Percentiles rank a stretch among this genome's conserved stretches.
Conservation (phyloP, 2,113 vertebrate genomes). For the Paradoxurus hermaphroditus region DNA sequence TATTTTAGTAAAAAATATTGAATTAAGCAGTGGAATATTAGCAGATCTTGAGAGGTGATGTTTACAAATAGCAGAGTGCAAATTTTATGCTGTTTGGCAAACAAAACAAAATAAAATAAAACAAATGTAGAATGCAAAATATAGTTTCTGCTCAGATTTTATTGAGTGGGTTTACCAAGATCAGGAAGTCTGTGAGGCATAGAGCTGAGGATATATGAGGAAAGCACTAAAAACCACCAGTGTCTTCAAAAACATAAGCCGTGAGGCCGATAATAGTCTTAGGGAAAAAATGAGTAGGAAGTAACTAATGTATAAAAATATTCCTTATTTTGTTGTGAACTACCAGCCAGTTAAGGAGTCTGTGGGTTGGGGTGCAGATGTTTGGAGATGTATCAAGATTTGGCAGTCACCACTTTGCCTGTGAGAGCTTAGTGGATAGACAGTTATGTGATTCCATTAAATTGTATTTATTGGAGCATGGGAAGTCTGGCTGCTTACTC, state of each 20-base stretch:
- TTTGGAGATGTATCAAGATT: not conserved
- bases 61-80: not conserved
- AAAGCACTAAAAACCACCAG: not conserved
- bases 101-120: not conserved
- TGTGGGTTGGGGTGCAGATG: not conserved
- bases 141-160: not conserved
- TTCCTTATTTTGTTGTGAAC: not conserved
- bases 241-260: not conserved
- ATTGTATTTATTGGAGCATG: not conserved
- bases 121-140: not conserved
- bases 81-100: not conserved
- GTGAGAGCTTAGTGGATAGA: not conserved
- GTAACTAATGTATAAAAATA: not conserved
- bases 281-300: not conserved
- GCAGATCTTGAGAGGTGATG: not conserved
- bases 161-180: not conserved
- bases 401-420: not conserved
- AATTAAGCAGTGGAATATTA: not conserved
- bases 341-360: not conserved
- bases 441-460: not conserved
- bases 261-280: not conserved
- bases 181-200: not conserved
- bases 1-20: not conserved
- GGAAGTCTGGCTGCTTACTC: not conserved
- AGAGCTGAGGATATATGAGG: not conserved